Percentiles rank a stretch among this genome's conserved stretches.
phyloP scores from a whole-genome alignment of 2,113 vertebrate species.

The Phainopepla nitens region DNA sequence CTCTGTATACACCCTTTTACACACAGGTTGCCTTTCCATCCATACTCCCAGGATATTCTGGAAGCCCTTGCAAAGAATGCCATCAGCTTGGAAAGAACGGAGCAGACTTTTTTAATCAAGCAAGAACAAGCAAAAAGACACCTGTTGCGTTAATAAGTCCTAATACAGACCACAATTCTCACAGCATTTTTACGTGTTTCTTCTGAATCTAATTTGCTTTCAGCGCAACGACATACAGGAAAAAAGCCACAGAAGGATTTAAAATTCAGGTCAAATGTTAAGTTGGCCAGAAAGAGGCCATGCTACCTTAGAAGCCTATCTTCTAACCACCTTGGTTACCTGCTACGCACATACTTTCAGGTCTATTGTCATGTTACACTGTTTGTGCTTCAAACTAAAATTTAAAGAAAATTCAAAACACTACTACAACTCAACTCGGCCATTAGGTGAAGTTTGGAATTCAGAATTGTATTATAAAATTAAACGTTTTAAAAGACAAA shows the following conservation, averaged over 20 bases:
- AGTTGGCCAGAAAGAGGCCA: background rate
- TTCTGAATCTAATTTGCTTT: background rate
- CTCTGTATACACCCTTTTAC: background rate
- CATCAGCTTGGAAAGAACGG: background rate
- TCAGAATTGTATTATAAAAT: background rate
- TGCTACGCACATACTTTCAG: background rate
- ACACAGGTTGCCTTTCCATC: background rate
- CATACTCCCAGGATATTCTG: background rate
- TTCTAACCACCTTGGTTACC: background rate
- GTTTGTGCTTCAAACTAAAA: background rate
- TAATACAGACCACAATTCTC: background rate
- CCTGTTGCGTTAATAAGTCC: background rate
- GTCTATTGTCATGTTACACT: background rate
- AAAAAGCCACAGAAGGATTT: background rate
- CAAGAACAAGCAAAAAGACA: background rate
- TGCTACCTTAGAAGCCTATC: background rate
- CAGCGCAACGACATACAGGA: background rate
- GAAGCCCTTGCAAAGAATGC: background rate
- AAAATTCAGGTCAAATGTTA: background rate
- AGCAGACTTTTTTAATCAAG: background rate
- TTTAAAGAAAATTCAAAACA: background rate
- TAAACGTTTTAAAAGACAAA: background rate
- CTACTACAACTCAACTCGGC: background rate
- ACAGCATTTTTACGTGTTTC: background rate
- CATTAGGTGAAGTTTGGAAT: background rate